Evolutionary conservation across 2,797 vertebrate genomes (phyloP).

Genomic region (Enteromius mattozi): DNA sequence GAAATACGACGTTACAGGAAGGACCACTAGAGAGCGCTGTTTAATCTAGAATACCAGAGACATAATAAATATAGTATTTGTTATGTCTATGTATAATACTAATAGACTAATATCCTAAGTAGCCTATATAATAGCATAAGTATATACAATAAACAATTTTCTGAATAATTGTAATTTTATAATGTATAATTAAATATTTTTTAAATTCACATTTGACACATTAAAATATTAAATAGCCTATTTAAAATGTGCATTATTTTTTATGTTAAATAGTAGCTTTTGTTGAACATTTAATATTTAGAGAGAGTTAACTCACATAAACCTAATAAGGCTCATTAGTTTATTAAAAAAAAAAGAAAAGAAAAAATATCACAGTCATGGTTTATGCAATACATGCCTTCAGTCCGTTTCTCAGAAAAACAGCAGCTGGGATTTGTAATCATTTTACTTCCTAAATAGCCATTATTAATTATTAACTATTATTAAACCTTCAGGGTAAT

Average conservation of each 20-base stretch:
- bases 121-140: not conserved
- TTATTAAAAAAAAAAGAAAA: not conserved
- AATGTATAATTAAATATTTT: too few relatives aligned
- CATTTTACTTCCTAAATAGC: conserved; percentile 11
- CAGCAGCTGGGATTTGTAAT: conserved; percentile 1
- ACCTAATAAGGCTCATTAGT: not conserved
- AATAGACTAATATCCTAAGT: not conserved
- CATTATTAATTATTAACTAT: conserved; percentile 33
- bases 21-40: not conserved
- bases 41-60: not conserved
- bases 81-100: too few relatives aligned
- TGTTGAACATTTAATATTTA: not conserved
- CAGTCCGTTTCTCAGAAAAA: conserved; percentile 13
- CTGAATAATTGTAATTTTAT: not conserved
- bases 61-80: too few relatives aligned
- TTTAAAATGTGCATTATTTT: too few relatives aligned
- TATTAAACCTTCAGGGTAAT: conserved; percentile 10
- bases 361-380: not conserved
- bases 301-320: not conserved
- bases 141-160: not conserved
- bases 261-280: not conserved
- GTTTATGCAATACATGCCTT: not conserved
- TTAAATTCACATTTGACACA: not conserved
- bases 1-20: not conserved
- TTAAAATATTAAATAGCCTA: not conserved